Conservation (phyloP, 2,888 invertebrate species). For the Crepidodera aurea region DNA sequence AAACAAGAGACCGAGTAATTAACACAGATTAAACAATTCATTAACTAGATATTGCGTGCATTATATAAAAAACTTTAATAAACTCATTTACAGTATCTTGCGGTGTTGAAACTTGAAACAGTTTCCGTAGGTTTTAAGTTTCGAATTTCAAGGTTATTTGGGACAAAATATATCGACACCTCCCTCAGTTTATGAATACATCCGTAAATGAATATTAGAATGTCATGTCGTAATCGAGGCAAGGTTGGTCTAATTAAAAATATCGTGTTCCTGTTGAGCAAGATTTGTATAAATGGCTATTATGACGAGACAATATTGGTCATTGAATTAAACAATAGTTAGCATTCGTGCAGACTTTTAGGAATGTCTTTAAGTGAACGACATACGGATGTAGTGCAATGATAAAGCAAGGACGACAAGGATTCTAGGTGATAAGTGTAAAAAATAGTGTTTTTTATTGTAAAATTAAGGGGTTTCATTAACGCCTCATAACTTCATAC, state of each 20-base stretch:
- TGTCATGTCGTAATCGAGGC: slow-evolving; percentile 9
- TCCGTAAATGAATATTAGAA: slow-evolving; percentile 16
- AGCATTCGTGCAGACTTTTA: background rate
- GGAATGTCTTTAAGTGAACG: too few relatives aligned
- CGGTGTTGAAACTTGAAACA: background rate
- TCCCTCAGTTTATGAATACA: slow-evolving; percentile 11
- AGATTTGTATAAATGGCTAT: background rate
- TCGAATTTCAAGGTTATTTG: slow-evolving; percentile 17
- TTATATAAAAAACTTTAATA: too few relatives aligned
- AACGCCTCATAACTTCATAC: too few relatives aligned
- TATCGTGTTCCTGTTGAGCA: slow-evolving; percentile 3
- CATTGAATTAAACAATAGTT: background rate
- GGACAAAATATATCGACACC: slow-evolving; percentile 10
- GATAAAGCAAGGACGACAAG: too few relatives aligned
- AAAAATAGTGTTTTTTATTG: too few relatives aligned
- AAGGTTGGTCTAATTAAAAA: slow-evolving; percentile 14
- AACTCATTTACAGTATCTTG: background rate
- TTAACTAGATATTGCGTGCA: too few relatives aligned
- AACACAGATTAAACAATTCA: too few relatives aligned
- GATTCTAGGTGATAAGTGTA: too few relatives aligned
- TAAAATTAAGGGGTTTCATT: too few relatives aligned
- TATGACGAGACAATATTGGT: background rate
- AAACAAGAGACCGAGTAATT: too few relatives aligned
- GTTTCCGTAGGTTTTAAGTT: background rate
- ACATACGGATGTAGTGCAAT: too few relatives aligned